phyloP scores from a whole-genome alignment of 2,113 vertebrate genomes.

The Syrrhaptes paradoxus region DNA sequence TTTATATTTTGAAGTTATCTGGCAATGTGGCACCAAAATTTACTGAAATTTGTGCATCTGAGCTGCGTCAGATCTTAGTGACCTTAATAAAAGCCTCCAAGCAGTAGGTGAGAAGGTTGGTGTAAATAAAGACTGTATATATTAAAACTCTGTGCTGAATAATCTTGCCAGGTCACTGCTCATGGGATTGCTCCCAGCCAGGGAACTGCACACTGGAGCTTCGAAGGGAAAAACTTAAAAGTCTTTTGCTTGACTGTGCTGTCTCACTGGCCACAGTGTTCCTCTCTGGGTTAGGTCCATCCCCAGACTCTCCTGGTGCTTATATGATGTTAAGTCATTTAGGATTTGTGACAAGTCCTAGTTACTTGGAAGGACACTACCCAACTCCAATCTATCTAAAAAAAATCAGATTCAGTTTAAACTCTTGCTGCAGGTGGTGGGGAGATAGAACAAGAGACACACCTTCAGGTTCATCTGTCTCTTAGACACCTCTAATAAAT shows the following conservation, averaged over 20 bases:
- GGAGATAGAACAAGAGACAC: not conserved
- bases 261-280: not conserved
- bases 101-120: not conserved
- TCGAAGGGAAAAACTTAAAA: not conserved
- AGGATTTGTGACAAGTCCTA: not conserved
- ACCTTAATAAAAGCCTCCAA: not conserved
- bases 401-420: not conserved
- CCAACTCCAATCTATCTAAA: not conserved
- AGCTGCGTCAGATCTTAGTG: not conserved
- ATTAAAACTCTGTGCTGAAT: not conserved
- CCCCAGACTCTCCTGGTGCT: not conserved
- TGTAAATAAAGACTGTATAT: not conserved
- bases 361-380: not conserved
- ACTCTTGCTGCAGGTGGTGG: not conserved
- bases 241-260: not conserved
- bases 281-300: not conserved
- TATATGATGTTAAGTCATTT: not conserved
- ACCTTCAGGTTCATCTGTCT: not conserved
- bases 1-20: not conserved
- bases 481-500: not conserved
- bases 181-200: not conserved
- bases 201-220: not conserved
- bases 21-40: not conserved
- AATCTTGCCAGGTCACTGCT: not conserved
- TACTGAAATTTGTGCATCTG: not conserved